Evolutionary conservation across 2,888 invertebrate species (phyloP).

Genomic region (Noctua janthe): DNA sequence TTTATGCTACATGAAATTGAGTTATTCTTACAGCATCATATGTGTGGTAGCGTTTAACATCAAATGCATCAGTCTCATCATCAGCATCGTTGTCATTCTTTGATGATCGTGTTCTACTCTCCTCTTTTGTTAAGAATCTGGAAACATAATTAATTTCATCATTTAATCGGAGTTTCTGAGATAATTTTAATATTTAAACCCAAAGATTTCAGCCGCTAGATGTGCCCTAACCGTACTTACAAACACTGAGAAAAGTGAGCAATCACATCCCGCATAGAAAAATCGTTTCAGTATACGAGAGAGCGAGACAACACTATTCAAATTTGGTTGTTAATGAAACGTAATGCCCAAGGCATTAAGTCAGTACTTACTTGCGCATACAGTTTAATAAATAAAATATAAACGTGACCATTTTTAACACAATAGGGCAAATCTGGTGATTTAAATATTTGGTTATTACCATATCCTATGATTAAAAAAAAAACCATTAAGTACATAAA

Average conservation of each 20-base stretch:
- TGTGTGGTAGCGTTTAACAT: conserved; percentile 76
- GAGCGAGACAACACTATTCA: not conserved
- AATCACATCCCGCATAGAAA: not conserved
- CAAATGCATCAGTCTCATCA: conserved; percentile 63
- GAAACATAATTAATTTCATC: conserved; percentile 20
- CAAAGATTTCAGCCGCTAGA: not conserved
- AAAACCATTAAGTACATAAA: no score
- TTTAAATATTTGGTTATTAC: not conserved
- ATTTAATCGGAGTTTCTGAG: not conserved
- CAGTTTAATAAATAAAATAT: no score
- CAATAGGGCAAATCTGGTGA: not conserved
- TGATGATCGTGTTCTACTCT: conserved; percentile 45
- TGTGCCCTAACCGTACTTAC: not conserved
- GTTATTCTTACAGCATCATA: conserved; percentile 77
- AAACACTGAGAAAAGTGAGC: not conserved
- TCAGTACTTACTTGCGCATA: no score
- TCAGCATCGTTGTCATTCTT: conserved; percentile 39
- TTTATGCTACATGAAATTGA: not conserved
- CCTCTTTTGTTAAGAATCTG: conserved; percentile 74
- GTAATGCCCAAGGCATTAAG: no score
- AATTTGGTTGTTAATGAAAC: not conserved
- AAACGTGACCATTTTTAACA: not conserved
- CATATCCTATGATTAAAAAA: not conserved
- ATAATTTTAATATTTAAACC: not conserved
- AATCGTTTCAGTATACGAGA: not conserved